Conservation (phyloP, 2,888 invertebrate species). For the Aethes cnicana region DNA sequence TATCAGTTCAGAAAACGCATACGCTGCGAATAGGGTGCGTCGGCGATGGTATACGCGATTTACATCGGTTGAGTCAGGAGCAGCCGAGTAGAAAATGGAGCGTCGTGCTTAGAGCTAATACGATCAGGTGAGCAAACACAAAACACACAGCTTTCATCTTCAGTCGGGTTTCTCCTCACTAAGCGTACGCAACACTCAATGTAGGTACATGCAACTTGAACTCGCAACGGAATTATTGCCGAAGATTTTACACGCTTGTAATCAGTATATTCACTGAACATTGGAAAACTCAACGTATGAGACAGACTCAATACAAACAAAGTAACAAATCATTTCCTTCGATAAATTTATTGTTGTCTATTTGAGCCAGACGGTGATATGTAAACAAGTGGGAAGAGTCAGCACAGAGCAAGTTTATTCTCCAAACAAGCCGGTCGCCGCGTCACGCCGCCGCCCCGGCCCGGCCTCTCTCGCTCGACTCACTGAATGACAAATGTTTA, state of each 20-base stretch:
- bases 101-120: slow-evolving; percentile 75
- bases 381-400: slow-evolving; percentile 61
- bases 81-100: slow-evolving; percentile 75
- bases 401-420: slow-evolving; percentile 70
- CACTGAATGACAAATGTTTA: slow-evolving; percentile 69
- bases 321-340: slow-evolving; percentile 34
- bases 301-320: slow-evolving; percentile 2
- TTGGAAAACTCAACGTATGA: not conserved
- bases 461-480: slow-evolving; percentile 50
- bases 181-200: slow-evolving; percentile 36
- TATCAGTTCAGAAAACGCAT: slow-evolving; percentile 53
- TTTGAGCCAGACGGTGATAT: slow-evolving; percentile 56
- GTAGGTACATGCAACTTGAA: slow-evolving; percentile 7
- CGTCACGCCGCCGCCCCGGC: slow-evolving; percentile 39
- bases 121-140: slow-evolving; percentile 79
- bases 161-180: slow-evolving; percentile 65
- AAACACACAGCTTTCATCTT: slow-evolving; percentile 77
- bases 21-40: slow-evolving; percentile 66
- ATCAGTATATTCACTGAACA: too few relatives aligned
- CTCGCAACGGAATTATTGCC: too few relatives aligned
- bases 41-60: slow-evolving; percentile 64
- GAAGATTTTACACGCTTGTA: too few relatives aligned
- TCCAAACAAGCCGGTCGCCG: slow-evolving; percentile 53
- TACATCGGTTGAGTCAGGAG: slow-evolving; percentile 70
- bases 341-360: slow-evolving; percentile 57